These are phyloP conservation scores for Salminus brasiliensis DNA, from an alignment of 2,113 vertebrate species.

Conservation along the genomic window DNA sequence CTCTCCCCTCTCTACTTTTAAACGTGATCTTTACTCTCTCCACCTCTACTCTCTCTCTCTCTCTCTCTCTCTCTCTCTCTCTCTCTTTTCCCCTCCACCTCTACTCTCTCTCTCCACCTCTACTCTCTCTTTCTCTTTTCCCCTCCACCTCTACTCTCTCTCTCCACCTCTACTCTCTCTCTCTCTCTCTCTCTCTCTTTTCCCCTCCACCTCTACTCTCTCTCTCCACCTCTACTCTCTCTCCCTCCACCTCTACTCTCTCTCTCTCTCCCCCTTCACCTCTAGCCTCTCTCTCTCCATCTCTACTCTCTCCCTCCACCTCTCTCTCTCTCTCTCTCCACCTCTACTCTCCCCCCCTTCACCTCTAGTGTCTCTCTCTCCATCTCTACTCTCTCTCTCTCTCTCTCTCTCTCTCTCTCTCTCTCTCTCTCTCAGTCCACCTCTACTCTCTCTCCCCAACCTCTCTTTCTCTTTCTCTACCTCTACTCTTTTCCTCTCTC, in stretches of 20 bases:
- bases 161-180: constrained; percentile 59
- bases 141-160: constrained; percentile 60
- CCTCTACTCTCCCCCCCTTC: constrained; percentile 28
- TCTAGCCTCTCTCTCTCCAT: constrained; percentile 52
- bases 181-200: constrained; percentile 61
- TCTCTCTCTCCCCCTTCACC: constrained; percentile 47
- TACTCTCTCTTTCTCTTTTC: constrained; percentile 68
- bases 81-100: too few relatives aligned
- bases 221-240: constrained; percentile 55
- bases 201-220: too few relatives aligned
- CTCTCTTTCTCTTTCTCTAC: constrained; percentile 43
- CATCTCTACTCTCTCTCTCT: constrained; percentile 13
- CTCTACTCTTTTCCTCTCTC: constrained; percentile 15
- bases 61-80: constrained; percentile 13
- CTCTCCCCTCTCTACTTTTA: too few relatives aligned
- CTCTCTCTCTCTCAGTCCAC: constrained; percentile 21
- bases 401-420: not conserved
- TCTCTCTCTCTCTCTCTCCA: not conserved
- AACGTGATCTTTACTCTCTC: too few relatives aligned
- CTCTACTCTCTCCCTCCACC: not conserved
- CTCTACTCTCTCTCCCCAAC: constrained; percentile 66
- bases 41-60: too few relatives aligned
- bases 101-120: constrained; percentile 56
- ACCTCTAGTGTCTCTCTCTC: constrained; percentile 38
- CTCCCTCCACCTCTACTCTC: constrained; percentile 50